A percentile compares a stretch with the other conserved stretches of the same genome.
Conservation (phyloP, 2,888 invertebrate species). For the Lasioglossum villosulum region DNA sequence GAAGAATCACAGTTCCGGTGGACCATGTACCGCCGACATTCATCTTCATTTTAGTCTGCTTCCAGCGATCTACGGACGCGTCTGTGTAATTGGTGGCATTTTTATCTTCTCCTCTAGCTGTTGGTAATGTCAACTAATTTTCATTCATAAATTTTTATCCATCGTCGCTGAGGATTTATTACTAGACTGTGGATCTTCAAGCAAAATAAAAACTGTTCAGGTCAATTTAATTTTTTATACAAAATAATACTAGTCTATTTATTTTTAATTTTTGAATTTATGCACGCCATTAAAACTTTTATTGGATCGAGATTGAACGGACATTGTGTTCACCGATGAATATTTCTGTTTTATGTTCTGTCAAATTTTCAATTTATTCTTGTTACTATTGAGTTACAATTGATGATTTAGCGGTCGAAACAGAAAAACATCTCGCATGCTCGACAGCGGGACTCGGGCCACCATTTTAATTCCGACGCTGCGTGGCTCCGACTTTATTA, state of each 20-base stretch:
- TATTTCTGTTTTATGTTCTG: neutral
- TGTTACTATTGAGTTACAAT: neutral
- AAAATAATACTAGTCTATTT: too few relatives aligned
- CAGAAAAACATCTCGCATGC: neutral
- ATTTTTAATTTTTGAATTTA: neutral
- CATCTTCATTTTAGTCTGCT: constrained; percentile 44
- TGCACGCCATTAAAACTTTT: neutral
- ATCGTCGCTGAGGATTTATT: neutral
- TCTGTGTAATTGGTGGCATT: constrained; percentile 40
- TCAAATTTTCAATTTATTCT: neutral
- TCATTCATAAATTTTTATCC: constrained; percentile 34
- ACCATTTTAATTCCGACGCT: neutral
- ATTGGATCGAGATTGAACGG: neutral
- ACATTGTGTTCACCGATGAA: neutral
- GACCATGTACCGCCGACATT: constrained; percentile 36
- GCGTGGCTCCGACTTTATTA: neutral
- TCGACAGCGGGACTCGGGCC: neutral
- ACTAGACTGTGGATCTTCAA: too few relatives aligned
- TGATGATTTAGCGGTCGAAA: neutral
- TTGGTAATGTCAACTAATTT: constrained; percentile 17
- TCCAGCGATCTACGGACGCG: constrained; percentile 36
- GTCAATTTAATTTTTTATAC: too few relatives aligned
- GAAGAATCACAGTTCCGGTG: constrained; percentile 13
- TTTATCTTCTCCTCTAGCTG: neutral
- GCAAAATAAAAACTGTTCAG: too few relatives aligned